phyloP scores from a whole-genome alignment of 1,140 invertebrate species.

The Aphelenchoides besseyi region DNA sequence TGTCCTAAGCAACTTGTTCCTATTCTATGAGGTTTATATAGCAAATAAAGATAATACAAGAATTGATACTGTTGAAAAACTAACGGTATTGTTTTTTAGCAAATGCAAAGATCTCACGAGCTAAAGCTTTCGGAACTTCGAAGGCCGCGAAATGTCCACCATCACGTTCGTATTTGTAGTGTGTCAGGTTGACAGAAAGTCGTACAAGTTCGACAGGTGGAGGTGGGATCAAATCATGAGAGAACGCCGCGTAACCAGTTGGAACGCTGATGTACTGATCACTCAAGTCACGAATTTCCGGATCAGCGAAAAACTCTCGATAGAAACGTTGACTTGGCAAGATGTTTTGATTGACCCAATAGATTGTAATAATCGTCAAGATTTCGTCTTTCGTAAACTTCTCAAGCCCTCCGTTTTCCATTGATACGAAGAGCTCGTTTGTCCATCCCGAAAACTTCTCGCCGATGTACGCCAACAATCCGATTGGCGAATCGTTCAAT shows the following conservation, averaged over 20 bases:
- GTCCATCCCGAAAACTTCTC: constrained; percentile 81
- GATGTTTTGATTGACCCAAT: constrained; percentile 75
- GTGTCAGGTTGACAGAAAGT: constrained; percentile 32
- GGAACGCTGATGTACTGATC: constrained; percentile 37
- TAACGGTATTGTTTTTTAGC: constrained; percentile 18
- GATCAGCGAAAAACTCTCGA: constrained; percentile 56
- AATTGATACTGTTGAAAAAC: neutral
- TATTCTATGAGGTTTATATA: too few species aligned
- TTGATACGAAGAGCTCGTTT: constrained; percentile 64
- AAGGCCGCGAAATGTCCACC: constrained; percentile 48
- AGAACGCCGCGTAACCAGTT: constrained; percentile 41
- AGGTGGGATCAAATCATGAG: constrained; percentile 31
- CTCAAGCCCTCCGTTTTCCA: constrained; percentile 73
- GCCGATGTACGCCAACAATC: constrained; percentile 75
- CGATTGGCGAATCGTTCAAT: constrained; percentile 68
- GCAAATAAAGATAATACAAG: neutral
- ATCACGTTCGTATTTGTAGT: constrained; percentile 38
- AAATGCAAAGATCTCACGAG: constrained; percentile 41
- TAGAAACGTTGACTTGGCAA: constrained; percentile 76
- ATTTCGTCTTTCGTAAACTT: constrained; percentile 12
- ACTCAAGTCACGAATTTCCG: neutral
- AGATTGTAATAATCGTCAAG: constrained; percentile 71
- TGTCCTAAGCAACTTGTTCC: too few species aligned
- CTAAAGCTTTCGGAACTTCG: constrained; percentile 38
- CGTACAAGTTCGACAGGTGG: constrained; percentile 26